Conservation (phyloP, 2,797 vertebrate species). For the Fundulus diaphanus region DNA sequence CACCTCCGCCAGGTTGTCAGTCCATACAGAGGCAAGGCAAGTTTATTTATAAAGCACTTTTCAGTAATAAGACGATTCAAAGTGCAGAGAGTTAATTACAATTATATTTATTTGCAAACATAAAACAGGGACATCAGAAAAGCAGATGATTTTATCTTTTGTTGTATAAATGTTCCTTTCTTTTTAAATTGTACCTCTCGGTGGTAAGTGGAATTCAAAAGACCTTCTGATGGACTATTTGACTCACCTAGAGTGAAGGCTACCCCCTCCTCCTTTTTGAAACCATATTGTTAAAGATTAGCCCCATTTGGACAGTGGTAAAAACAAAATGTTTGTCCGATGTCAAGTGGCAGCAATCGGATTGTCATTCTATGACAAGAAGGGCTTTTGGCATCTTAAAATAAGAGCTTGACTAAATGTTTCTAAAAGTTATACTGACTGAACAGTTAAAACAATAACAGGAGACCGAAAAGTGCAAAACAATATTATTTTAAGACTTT, state of each 20-base stretch:
- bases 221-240: not conserved
- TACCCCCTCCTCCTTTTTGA: not conserved
- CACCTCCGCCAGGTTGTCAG: too few species aligned
- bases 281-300: not conserved
- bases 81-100: too few species aligned
- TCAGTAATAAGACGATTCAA: too few species aligned
- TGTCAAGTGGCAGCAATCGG: not conserved
- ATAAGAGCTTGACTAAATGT: not conserved
- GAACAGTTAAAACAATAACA: not conserved
- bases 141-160: too few species aligned
- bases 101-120: too few species aligned
- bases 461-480: not conserved
- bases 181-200: not conserved
- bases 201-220: not conserved
- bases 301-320: not conserved
- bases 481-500: not conserved
- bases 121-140: too few species aligned
- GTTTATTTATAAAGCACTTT: too few species aligned
- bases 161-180: not conserved
- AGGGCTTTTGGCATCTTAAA: not conserved
- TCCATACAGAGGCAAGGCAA: too few species aligned
- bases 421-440: not conserved
- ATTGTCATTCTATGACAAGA: too few species aligned
- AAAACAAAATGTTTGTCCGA: not conserved
- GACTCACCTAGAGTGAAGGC: not conserved